phyloP scores from a whole-genome alignment of 30 jellyfish, hydroid and myxozoan genomes.

The Pelagia noctiluca region DNA sequence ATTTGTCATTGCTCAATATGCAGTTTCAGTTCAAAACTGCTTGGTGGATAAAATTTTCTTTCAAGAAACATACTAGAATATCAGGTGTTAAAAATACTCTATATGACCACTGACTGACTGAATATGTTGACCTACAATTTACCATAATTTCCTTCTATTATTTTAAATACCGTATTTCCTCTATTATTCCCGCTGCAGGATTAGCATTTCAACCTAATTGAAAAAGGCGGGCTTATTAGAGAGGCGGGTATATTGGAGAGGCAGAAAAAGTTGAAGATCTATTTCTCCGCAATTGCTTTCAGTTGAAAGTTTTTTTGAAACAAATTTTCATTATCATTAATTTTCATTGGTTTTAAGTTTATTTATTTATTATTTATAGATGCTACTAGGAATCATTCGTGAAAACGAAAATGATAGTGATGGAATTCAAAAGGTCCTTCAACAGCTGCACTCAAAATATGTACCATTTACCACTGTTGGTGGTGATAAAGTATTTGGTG shows the following conservation, averaged over 20 bases:
- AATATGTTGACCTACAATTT: too few species aligned
- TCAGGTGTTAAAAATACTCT: too few species aligned
- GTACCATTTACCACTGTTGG: slow-evolving; percentile 17
- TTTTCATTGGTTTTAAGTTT: not conserved
- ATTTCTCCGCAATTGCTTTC: not conserved
- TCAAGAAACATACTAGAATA: too few species aligned
- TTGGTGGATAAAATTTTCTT: not conserved
- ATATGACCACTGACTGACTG: too few species aligned
- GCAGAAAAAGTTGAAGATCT: not conserved
- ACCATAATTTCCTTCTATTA: too few species aligned
- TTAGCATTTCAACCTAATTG: not conserved
- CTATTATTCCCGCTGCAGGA: not conserved
- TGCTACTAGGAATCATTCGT: slow-evolving; percentile 36
- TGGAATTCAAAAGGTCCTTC: slow-evolving; percentile 44
- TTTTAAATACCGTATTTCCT: too few species aligned
- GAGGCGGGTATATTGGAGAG: not conserved
- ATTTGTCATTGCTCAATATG: not conserved
- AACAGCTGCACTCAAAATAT: slow-evolving; percentile 26
- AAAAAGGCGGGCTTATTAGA: not conserved
- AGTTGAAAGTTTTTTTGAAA: not conserved
- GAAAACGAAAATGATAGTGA: slow-evolving; percentile 28
- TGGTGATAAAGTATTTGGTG: not conserved
- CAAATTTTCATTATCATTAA: not conserved
- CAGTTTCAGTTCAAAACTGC: not conserved
- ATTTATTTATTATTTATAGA: not conserved